Evolutionary conservation across 1,140 invertebrate species (phyloP).

Genomic region (Drosophila novamexicana): DNA sequence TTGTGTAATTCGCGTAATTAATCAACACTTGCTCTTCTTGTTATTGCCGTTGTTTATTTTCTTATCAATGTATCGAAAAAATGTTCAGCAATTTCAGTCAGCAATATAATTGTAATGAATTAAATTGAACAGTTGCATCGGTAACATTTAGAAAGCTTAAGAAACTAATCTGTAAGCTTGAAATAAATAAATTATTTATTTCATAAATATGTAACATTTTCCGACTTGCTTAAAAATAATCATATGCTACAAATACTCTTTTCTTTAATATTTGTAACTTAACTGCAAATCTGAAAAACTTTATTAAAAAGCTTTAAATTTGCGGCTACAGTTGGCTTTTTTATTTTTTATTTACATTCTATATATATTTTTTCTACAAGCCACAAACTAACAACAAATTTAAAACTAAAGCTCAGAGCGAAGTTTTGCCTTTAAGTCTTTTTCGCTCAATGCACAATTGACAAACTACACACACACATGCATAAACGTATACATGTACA

Average conservation of each 20-base stretch:
- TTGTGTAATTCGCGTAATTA: conserved; percentile 80
- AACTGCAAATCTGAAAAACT: background rate
- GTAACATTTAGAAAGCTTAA: background rate
- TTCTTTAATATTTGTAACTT: too few relatives aligned
- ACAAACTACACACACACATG: background rate
- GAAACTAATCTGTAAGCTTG: background rate
- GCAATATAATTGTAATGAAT: conserved; percentile 1
- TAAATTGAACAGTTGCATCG: background rate
- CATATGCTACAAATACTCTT: too few relatives aligned
- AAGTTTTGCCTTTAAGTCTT: background rate
- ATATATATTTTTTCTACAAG: background rate
- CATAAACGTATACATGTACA: background rate
- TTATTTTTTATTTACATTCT: too few relatives aligned
- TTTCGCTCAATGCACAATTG: background rate
- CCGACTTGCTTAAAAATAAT: too few relatives aligned
- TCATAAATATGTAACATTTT: background rate
- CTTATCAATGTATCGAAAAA: conserved; percentile 44
- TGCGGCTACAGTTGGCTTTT: too few relatives aligned
- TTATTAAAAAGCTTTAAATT: too few relatives aligned
- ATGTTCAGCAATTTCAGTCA: conserved; percentile 5
- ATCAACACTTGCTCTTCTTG: conserved; percentile 59
- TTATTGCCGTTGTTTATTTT: conserved; percentile 33
- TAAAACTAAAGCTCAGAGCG: background rate
- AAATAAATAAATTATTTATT: background rate
- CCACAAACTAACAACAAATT: too few relatives aligned